These are phyloP conservation scores for Falco columbarius DNA, from an alignment of 2,797 vertebrate genomes.

Conservation along the genomic window DNA sequence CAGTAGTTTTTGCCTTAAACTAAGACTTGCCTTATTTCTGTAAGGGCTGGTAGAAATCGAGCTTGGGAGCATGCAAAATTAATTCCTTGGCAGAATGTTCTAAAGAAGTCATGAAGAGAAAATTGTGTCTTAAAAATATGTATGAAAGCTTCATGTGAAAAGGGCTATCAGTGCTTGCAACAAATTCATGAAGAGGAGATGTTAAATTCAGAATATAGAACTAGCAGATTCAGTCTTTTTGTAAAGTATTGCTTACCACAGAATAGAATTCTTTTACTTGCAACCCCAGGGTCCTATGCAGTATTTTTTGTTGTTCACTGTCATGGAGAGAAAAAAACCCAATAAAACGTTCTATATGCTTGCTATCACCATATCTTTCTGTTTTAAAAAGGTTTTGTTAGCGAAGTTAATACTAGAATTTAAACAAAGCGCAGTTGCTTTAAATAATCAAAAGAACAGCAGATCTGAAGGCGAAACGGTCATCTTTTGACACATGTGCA, in stretches of 20 bases:
- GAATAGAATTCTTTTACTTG: neutral
- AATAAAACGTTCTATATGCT: neutral
- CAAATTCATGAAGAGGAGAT: neutral
- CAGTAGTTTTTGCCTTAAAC: neutral
- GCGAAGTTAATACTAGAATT: neutral
- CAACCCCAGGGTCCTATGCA: neutral
- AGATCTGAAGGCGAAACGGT: neutral
- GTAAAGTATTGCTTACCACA: neutral
- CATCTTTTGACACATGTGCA: neutral
- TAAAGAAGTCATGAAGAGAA: slow-evolving; percentile 50
- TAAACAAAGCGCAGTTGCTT: neutral
- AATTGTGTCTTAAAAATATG: neutral
- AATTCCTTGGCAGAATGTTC: neutral
- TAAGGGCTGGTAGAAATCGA: slow-evolving; percentile 36
- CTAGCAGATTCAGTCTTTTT: neutral
- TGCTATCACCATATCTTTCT: fast-evolving
- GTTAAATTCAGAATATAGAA: neutral
- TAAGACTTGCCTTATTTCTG: slow-evolving; percentile 32
- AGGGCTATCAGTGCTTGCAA: neutral
- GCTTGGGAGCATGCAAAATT: neutral
- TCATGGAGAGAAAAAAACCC: neutral
- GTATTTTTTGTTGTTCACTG: neutral
- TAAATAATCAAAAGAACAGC: neutral
- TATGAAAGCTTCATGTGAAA: neutral
- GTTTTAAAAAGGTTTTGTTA: neutral